Percentiles rank a stretch among this genome's conserved stretches.
Evolutionary conservation across 1,140 invertebrate genomes (phyloP).

Genomic region (Drosophila lacteicornis): DNA sequence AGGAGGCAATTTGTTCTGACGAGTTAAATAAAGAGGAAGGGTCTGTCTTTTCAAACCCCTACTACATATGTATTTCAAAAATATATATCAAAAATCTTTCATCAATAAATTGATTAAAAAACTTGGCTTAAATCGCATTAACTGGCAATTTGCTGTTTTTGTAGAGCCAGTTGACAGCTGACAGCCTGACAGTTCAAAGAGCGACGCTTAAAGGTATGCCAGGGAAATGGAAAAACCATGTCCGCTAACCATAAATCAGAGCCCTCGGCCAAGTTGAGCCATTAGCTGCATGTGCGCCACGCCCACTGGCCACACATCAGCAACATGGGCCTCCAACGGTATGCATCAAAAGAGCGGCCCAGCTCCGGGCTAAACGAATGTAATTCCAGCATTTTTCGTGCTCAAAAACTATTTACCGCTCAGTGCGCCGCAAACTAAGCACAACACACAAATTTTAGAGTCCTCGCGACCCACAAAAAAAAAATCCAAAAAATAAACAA

Average conservation of each 20-base stretch:
- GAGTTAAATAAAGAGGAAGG: too few species aligned
- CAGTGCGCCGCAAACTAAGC: constrained; percentile 65
- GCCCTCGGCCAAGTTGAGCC: constrained; percentile 43
- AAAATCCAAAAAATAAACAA: constrained; percentile 23
- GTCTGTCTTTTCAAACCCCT: too few species aligned
- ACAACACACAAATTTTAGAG: constrained; percentile 40
- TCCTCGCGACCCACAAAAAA: not conserved
- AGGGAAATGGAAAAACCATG: constrained; percentile 56
- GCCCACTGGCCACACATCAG: constrained; percentile 31
- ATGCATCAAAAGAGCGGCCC: constrained; percentile 35
- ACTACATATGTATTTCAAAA: too few species aligned
- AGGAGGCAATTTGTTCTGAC: too few species aligned
- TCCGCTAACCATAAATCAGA: constrained; percentile 65
- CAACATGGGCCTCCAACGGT: constrained; percentile 9
- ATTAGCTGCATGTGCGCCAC: constrained; percentile 68
- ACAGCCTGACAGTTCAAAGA: constrained; percentile 16
- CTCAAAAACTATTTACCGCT: constrained; percentile 77
- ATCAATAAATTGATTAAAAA: not conserved
- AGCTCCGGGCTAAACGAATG: constrained; percentile 37
- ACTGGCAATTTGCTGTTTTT: not conserved
- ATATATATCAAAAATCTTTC: too few species aligned
- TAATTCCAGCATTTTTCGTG: constrained; percentile 66
- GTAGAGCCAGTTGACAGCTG: not conserved
- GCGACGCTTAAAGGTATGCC: constrained; percentile 28
- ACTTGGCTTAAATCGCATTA: not conserved